Percentiles rank a stretch among this genome's conserved stretches.
Conservation (phyloP, 2,888 invertebrate species). For the Drosophila tanythrix region DNA sequence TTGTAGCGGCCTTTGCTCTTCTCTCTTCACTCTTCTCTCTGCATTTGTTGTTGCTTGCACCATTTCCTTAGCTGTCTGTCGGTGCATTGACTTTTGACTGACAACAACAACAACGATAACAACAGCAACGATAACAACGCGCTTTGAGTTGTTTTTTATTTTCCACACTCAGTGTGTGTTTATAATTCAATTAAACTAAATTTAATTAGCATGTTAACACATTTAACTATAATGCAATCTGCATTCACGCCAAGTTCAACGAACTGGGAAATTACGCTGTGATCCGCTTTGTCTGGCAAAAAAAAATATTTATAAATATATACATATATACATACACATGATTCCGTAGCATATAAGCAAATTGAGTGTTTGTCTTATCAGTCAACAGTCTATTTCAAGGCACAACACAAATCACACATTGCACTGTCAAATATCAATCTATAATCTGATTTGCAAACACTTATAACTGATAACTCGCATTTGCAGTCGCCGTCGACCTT, state of each 20-base stretch:
- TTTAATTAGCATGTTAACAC: slow-evolving; percentile 72
- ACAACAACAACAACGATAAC: slow-evolving; percentile 23
- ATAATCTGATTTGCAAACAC: slow-evolving; percentile 44
- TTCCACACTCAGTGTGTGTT: slow-evolving; percentile 28
- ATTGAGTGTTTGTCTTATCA: slow-evolving; percentile 39
- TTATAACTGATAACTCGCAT: slow-evolving; percentile 24
- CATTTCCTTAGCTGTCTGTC: slow-evolving; percentile 52
- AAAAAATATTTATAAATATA: neutral
- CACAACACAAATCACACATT: slow-evolving; percentile 2
- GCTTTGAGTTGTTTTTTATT: slow-evolving; percentile 47
- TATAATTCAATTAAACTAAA: slow-evolving; percentile 74
- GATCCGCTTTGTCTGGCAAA: slow-evolving; percentile 19
- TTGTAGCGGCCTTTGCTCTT: slow-evolving; percentile 15
- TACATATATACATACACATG: slow-evolving; percentile 1
- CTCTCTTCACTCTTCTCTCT: slow-evolving; percentile 3
- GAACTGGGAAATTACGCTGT: slow-evolving; percentile 25
- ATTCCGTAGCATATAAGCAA: neutral
- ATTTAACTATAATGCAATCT: slow-evolving; percentile 68
- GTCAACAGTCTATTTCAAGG: slow-evolving; percentile 34
- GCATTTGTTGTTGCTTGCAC: slow-evolving; percentile 20
- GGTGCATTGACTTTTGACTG: slow-evolving; percentile 67
- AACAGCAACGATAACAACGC: slow-evolving; percentile 40
- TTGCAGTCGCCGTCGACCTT: slow-evolving; percentile 55
- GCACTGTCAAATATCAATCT: slow-evolving; percentile 41
- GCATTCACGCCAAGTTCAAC: slow-evolving; percentile 46